Evolutionary conservation across 2,113 vertebrate species (phyloP), one percentile per base, ranked within the genome.

Genomic region (Phalacrocorax pelagicus): DNA sequence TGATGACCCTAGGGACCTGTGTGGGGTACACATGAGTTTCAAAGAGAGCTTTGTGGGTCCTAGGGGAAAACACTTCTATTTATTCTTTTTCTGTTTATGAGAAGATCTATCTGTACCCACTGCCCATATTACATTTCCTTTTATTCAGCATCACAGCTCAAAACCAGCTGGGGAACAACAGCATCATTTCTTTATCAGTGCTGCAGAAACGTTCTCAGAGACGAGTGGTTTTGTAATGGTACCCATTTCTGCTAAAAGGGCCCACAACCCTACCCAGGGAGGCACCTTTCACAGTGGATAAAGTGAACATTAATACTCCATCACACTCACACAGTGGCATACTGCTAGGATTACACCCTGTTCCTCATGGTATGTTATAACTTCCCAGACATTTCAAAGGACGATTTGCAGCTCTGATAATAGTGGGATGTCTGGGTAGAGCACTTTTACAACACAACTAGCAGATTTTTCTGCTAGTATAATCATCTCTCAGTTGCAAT

Each of bases 261-360:
- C 59, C 55, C 66, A 90, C 29, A 82, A 5, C 19, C 59, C 47
- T 65, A 51, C 20, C 72, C 65, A 77, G 58, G 44, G n/a, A 94
- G 51, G 55, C 46, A 87, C 51, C 36, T 92, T 71, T 85, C 4
- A 2, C n/a, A 36, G 23, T 12, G 67, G 44, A 72, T 36, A 85
- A 95, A 97, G 80, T 46, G 70, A 89, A 30, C 66, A 71, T 77
- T 88, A 91, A 74, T 79, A 62, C 29, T 74, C 79, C 89, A 92
- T 71, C 14, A 1, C 55, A 47, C 55, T 88, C 55, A 58, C 71
- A 36, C 36, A 16, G 11, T n/a, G 40, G 32, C 42, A 97, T 61
- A 8, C 18, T 92, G 59, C 44, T 80, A 86, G 81, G 70, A 92
- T 94, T 82, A 83, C 57, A 29, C 27, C 62, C 36, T 51, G 23